Evolutionary conservation across 2,797 vertebrate genomes (phyloP), one percentile per base, ranked within the genome.

Genomic region (Psittacula echo): DNA sequence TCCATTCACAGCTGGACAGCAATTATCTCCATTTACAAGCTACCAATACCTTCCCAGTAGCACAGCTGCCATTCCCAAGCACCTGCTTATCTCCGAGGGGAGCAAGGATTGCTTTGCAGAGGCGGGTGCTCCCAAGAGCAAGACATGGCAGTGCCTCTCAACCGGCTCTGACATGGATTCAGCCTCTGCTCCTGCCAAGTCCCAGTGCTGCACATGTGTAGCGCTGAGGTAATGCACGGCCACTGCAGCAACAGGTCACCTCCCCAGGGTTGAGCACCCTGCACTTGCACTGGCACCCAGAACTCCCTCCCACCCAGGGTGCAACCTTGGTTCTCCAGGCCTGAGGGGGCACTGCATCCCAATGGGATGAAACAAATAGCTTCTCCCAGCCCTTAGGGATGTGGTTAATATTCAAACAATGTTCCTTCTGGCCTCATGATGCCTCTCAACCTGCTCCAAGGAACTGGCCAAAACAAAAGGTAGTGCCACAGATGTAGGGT

Each of bases 131-230:
- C 41, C 67, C 29, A 19, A 27, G 22, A 56, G 24, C 7, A 48
- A 48, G 62, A 61, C 45, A 70, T 0, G 2, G 44, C 47, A 73
- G 77, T 0, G 1, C 20, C 77, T 89, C 62, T 50, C 84, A 30
- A 0, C 19, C 0, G 1, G 44, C 51, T 71, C 68, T 1, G 6
- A 41, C 1, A 2, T 4, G 3, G 39, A 39, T 47, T 44, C 70
- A 30, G 75, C 48, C 56, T 15, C 10, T 34, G 56, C 23, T 60
- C n/a, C n/a, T 48, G 77, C 48, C 86, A 70, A 42, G 47, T 16
- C n/a, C 32, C 64, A 42, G 56, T 0, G 0, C 78, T 10, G 56
- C 48, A 26, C 3, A 1, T 12, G 29, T 0, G 1, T 0, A 0
- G 62, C 0, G 6, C 32, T 32, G 13, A 26, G 15, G 34, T 16